phyloP scores from a whole-genome alignment of 2,797 vertebrate species.

The Anas bahamensis region DNA sequence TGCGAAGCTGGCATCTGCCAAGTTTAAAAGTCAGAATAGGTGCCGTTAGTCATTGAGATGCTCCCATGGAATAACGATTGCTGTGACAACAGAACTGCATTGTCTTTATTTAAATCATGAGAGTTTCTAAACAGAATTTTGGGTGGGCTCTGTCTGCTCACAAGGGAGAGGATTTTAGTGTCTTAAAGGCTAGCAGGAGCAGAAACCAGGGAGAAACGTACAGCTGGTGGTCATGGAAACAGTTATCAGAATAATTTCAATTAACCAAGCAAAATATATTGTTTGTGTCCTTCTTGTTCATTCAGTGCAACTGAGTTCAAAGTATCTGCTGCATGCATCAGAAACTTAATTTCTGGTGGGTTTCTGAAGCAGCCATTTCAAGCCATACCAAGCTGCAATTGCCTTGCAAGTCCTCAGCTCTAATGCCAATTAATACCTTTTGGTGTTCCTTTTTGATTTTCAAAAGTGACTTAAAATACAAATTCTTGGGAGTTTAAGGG shows the following conservation, averaged over 20 bases:
- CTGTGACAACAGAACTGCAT: not conserved
- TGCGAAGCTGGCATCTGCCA: constrained; percentile 46
- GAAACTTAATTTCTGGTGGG: not conserved
- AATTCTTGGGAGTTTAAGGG: not conserved
- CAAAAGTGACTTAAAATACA: not conserved
- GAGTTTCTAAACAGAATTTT: not conserved
- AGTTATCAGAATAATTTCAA: not conserved
- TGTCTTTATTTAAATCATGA: not conserved
- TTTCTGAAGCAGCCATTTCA: not conserved
- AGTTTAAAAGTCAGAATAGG: constrained; percentile 57
- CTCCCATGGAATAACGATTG: constrained; percentile 12
- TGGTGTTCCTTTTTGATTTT: not conserved
- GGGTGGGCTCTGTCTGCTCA: not conserved
- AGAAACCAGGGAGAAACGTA: not conserved
- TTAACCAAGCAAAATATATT: not conserved
- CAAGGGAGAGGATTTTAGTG: not conserved
- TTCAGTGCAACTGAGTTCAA: not conserved
- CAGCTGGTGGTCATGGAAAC: not conserved
- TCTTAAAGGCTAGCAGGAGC: not conserved
- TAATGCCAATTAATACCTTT: not conserved
- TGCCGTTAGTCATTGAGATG: constrained; percentile 42
- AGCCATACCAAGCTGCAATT: not conserved
- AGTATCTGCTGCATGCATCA: not conserved
- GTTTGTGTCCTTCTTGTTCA: not conserved
- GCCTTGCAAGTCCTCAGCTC: not conserved